Conservation (phyloP, 2,113 vertebrate species). For the Ivindomyrus marchei region DNA sequence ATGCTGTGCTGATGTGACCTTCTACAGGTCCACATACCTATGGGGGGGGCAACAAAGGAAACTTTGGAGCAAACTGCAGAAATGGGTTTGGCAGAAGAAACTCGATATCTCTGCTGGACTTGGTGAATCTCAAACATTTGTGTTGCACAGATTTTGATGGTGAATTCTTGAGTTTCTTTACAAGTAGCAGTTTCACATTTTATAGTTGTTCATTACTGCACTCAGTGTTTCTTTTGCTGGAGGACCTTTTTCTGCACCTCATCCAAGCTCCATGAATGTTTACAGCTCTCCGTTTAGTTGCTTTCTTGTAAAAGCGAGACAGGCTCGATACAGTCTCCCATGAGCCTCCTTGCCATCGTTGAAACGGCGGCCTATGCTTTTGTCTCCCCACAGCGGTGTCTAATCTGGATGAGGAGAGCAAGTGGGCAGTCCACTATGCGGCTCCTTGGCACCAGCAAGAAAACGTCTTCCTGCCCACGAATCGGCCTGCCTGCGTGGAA, state of each 20-base stretch:
- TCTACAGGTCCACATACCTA: neutral
- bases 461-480: slow-evolving; percentile 85
- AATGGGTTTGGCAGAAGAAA: neutral
- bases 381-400: slow-evolving; percentile 74
- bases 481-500: slow-evolving; percentile 83
- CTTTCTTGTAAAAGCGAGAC: neutral
- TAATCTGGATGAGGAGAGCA: slow-evolving; percentile 92
- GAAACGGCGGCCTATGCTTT: neutral
- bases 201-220: neutral
- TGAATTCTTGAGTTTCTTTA: neutral
- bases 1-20: neutral
- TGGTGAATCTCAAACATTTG: neutral
- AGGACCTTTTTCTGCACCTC: neutral
- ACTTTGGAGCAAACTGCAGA: neutral
- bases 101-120: neutral
- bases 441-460: slow-evolving; percentile 96
- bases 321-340: neutral
- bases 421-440: slow-evolving; percentile 92
- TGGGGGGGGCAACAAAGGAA: neutral
- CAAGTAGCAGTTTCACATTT: neutral
- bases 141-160: neutral
- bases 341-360: neutral
- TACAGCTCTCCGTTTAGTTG: neutral
- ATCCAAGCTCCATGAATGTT: neutral
- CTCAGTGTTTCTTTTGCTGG: neutral